Conservation (phyloP, 2,797 vertebrate species). For the Rhyacichthys aspro region DNA sequence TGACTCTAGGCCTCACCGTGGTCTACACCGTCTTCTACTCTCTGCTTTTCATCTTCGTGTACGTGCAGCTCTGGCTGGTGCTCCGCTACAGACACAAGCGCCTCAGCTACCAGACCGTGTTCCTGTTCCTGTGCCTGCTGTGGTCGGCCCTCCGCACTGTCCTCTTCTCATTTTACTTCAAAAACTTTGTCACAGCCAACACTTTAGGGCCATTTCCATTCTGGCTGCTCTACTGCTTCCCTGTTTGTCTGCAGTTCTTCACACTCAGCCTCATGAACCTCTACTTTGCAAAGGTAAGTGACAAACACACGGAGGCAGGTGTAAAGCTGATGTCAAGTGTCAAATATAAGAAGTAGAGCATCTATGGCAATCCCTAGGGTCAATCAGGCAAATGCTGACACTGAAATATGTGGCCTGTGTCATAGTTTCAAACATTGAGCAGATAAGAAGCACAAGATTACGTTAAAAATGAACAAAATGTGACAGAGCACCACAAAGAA, state of each 20-base stretch:
- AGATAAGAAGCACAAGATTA: no score
- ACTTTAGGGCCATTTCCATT: slow-evolving; percentile 89
- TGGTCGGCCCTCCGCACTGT: slow-evolving; percentile 94
- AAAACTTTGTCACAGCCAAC: slow-evolving; percentile 90
- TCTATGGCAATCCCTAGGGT: no score
- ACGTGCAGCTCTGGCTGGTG: slow-evolving; percentile 94
- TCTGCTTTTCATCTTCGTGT: slow-evolving; percentile 91
- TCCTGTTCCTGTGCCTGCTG: slow-evolving; percentile 95
- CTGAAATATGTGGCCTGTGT: no score
- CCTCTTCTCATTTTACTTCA: slow-evolving; percentile 98
- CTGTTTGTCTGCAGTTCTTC: slow-evolving; percentile 98
- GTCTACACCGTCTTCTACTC: slow-evolving; percentile 94
- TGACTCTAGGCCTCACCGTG: slow-evolving; percentile 91
- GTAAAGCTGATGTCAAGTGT: neutral
- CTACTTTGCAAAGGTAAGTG: slow-evolving; percentile 93
- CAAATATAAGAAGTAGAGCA: no score
- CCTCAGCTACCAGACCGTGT: slow-evolving; percentile 94
- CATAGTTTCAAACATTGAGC: no score
- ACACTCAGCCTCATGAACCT: slow-evolving; percentile 96
- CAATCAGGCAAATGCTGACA: no score
- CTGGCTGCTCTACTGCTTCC: slow-evolving; percentile 98
- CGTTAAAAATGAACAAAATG: no score
- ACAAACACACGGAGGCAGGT: neutral
- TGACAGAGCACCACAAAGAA: no score
- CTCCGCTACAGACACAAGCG: slow-evolving; percentile 94